A percentile compares a stretch with the other conserved stretches of the same genome.
Conservation (phyloP, 2,113 vertebrate species). For the Carettochelys insculpta region DNA sequence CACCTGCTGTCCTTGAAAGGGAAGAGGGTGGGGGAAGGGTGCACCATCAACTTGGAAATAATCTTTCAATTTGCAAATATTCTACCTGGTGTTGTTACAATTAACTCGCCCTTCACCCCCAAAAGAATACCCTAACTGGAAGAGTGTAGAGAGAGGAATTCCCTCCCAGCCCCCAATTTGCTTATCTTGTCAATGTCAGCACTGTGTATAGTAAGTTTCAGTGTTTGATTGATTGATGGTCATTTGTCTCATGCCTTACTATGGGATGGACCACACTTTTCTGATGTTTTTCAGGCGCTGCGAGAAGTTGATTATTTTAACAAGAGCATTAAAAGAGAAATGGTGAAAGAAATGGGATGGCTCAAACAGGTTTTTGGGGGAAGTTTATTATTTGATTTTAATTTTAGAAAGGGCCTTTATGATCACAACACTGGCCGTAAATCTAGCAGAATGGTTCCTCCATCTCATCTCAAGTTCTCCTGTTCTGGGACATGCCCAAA, state of each 20-base stretch:
- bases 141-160: not conserved
- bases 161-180: not conserved
- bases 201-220: not conserved
- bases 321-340: not conserved
- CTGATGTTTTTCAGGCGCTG: not conserved
- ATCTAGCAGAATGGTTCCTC: not conserved
- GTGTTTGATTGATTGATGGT: not conserved
- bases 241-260: not conserved
- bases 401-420: not conserved
- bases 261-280: rapidly evolving
- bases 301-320: not conserved
- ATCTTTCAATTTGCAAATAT: not conserved
- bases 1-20: not conserved
- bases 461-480: not conserved
- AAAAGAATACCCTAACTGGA: not conserved
- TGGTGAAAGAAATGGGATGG: not conserved
- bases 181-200: not conserved
- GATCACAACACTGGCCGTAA: not conserved
- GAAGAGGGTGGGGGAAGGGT: not conserved
- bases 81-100: not conserved
- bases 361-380: not conserved
- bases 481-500: not conserved
- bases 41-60: not conserved
- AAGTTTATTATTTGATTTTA: not conserved
- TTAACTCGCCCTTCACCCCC: not conserved